phyloP scores from a whole-genome alignment of 2,113 vertebrate species.

The Clarias magur region DNA sequence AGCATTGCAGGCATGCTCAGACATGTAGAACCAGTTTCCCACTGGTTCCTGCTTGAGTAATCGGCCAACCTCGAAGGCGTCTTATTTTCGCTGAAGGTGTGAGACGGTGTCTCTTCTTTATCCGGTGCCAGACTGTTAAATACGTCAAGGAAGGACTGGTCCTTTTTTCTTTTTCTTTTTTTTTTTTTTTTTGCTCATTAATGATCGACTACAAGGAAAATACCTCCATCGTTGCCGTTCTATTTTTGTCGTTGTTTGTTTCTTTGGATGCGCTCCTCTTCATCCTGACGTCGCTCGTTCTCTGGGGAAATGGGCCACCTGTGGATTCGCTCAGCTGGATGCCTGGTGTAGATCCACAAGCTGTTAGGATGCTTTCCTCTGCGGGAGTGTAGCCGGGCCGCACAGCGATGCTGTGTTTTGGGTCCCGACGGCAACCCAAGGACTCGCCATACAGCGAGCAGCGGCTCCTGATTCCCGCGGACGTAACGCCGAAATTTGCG shows the following conservation, averaged over 20 bases:
- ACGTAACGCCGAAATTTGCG: constrained; percentile 44
- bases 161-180: too few relatives aligned
- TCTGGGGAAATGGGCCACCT: constrained; percentile 18
- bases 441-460: constrained; percentile 57
- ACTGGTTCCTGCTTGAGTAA: not conserved
- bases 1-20: constrained; percentile 32
- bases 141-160: not conserved
- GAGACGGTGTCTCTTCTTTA: too few relatives aligned
- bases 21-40: constrained; percentile 29
- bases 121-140: not conserved
- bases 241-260: too few relatives aligned
- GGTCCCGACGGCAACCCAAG: constrained; percentile 57
- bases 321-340: not conserved
- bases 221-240: not conserved
- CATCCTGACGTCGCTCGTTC: not conserved
- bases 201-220: constrained; percentile 52
- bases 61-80: not conserved
- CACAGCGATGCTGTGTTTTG: constrained; percentile 66
- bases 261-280: constrained; percentile 9
- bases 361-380: not conserved
- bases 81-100: not conserved
- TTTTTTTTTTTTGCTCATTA: not conserved
- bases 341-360: not conserved
- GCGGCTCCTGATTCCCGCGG: constrained; percentile 58
- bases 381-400: constrained; percentile 27